These are phyloP conservation scores for Acanthurus leucopareius DNA, from an alignment of 2,797 vertebrate genomes.

Conservation along the genomic window DNA sequence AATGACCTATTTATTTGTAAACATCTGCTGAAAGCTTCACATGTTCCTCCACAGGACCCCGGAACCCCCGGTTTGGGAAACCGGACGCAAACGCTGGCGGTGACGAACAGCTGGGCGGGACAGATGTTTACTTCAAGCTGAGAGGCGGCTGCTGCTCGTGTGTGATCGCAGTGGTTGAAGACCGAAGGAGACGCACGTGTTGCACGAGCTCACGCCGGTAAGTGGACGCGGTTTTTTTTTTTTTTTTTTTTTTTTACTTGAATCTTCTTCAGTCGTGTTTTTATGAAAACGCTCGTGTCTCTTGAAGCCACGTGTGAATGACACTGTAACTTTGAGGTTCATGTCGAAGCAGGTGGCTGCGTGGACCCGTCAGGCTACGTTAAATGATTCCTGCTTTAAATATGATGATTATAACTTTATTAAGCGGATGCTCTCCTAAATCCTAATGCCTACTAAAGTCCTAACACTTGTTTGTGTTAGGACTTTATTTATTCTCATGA, in stretches of 20 bases:
- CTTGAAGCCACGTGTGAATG: too few species aligned
- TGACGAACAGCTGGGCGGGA: slow-evolving; percentile 11
- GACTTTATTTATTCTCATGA: too few species aligned
- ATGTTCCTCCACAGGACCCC: not conserved
- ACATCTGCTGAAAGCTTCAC: not conserved
- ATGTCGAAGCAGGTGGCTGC: too few species aligned
- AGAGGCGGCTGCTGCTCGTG: not conserved
- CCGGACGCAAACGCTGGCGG: not conserved
- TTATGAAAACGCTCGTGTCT: too few species aligned
- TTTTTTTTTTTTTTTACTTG: not conserved
- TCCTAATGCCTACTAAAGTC: too few species aligned
- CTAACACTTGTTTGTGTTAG: too few species aligned
- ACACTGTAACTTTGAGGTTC: too few species aligned
- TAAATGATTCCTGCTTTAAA: too few species aligned
- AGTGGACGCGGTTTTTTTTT: not conserved
- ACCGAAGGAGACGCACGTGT: not conserved
- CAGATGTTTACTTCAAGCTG: not conserved
- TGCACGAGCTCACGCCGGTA: not conserved
- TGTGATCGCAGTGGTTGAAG: too few species aligned
- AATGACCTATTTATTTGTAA: not conserved
- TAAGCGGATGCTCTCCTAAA: too few species aligned
- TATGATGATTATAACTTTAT: too few species aligned
- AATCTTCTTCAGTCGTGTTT: not conserved
- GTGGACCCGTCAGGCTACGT: too few species aligned
- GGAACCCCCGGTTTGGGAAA: slow-evolving; percentile 1